Percentiles rank a stretch among this genome's conserved stretches.
Conservation (phyloP, 2,888 invertebrate species). For the Lepidonotus clava region DNA sequence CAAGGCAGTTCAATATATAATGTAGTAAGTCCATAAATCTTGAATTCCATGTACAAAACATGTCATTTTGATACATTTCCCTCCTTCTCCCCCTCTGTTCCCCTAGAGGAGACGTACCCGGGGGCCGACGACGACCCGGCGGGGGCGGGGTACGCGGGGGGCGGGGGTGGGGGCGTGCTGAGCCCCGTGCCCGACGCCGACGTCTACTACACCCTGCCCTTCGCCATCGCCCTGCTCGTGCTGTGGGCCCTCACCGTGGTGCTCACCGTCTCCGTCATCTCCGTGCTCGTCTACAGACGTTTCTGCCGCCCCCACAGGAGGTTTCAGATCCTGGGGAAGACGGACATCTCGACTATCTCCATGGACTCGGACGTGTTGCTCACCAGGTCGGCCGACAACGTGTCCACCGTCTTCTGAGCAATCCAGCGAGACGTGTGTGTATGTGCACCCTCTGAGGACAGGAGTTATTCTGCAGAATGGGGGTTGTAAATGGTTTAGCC, state of each 20-base stretch:
- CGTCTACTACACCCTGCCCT: constrained; percentile 43
- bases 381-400: constrained; percentile 22
- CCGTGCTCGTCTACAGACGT: constrained; percentile 30
- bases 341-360: constrained; percentile 44
- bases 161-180: not conserved
- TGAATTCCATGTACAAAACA: too few species aligned
- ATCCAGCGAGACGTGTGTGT: too few species aligned
- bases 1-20: too few species aligned
- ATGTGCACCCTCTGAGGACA: too few species aligned
- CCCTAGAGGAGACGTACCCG: constrained; percentile 23
- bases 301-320: constrained; percentile 10
- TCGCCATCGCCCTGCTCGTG: constrained; percentile 31
- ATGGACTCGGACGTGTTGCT: constrained; percentile 39
- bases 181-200: constrained; percentile 4
- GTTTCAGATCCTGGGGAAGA: constrained; percentile 42
- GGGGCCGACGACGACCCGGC: not conserved
- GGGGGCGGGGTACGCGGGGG: too few species aligned
- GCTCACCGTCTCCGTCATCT: constrained; percentile 47
- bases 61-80: not conserved
- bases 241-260: constrained; percentile 43
- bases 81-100: too few species aligned
- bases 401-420: constrained; percentile 47
- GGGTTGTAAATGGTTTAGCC: too few species aligned
- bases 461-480: too few species aligned
- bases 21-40: too few species aligned